Base-by-base conservation (phyloP, 2,888 invertebrate species). In the Pheosia gnoma region DNA sequence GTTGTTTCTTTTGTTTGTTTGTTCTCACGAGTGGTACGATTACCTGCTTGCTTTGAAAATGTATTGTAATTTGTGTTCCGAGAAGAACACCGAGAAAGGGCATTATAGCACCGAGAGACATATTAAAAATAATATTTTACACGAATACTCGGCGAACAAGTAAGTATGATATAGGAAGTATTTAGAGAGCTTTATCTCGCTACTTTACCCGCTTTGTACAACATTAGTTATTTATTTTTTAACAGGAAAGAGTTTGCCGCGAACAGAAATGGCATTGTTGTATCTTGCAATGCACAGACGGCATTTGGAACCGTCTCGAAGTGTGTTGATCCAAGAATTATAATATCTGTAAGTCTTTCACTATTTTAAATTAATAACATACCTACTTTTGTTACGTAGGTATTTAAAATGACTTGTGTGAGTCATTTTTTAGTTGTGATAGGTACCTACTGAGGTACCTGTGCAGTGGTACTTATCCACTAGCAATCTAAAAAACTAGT, bases 341-440 rank as follows among this genome's bases (percentile, higher is more conserved):
- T 66, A 54, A 66, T 81, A 59, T 78, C 80, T 7, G 81, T 81
- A 71, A 79, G 80, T 78, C 43, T 9, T 25, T 25, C 25, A 25
- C 25, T 25, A 25, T 25, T 1, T 25, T 25, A 25, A 25, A 25
- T 25, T 25, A 25, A 25, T 25, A 25, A 25, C 25, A 25, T 25
- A 25, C 25, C 25, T 25, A 25, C 25, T 25, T 25, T 25, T 25
- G 25, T 25, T 25, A 25, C 25, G 25, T 25, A 25, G 25, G 25
- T 25, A 25, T 25, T 25, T 25, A 25, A 25, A 25, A 25, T 25
- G 25, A 25, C 1, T 25, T 25, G 25, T 25, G 25, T 2, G 25
- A 25, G 0, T 25, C 25, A 25, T 25, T 25, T 25, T 25, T 2
- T 25, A 25, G 25, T 25, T 25, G 25, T 25, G 25, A 2, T 25